phyloP scores from a whole-genome alignment of 2,113 vertebrate genomes.

The Rhagologus leucostigma region DNA sequence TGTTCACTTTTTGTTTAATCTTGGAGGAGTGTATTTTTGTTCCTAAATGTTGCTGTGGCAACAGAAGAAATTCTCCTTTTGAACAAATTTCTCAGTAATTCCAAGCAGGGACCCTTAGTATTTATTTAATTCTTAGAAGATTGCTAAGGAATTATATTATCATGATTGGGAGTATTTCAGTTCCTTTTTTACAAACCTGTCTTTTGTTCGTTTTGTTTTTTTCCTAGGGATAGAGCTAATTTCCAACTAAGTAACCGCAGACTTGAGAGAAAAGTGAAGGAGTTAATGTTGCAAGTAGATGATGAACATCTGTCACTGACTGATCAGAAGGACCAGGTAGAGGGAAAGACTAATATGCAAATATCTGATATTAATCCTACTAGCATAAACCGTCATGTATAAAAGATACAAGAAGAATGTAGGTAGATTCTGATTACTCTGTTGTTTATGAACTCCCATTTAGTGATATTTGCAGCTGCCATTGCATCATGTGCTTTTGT shows the following conservation, averaged over 20 bases:
- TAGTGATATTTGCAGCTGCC: neutral
- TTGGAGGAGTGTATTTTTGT: neutral
- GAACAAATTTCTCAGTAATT: neutral
- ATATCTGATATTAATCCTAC: neutral
- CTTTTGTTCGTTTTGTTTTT: neutral
- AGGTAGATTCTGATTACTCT: neutral
- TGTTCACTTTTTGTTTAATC: neutral
- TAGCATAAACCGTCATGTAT: neutral
- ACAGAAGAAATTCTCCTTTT: neutral
- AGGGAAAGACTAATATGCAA: neutral
- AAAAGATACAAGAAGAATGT: neutral
- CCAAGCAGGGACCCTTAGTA: neutral
- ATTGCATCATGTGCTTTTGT: neutral
- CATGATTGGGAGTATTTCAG: neutral
- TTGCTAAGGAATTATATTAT: neutral
- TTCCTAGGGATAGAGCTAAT: conserved; percentile 84
- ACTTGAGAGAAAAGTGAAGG: conserved; percentile 93
- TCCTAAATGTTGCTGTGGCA: neutral
- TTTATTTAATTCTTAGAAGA: neutral
- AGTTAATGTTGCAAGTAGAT: conserved; percentile 93
- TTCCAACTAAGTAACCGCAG: conserved; percentile 90
- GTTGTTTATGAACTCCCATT: neutral
- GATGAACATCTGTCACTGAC: conserved; percentile 89
- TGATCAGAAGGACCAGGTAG: conserved; percentile 95
- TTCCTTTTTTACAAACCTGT: neutral